Base-by-base conservation (phyloP, 2,113 vertebrate genomes). In the Gorsachius goisagi region DNA sequence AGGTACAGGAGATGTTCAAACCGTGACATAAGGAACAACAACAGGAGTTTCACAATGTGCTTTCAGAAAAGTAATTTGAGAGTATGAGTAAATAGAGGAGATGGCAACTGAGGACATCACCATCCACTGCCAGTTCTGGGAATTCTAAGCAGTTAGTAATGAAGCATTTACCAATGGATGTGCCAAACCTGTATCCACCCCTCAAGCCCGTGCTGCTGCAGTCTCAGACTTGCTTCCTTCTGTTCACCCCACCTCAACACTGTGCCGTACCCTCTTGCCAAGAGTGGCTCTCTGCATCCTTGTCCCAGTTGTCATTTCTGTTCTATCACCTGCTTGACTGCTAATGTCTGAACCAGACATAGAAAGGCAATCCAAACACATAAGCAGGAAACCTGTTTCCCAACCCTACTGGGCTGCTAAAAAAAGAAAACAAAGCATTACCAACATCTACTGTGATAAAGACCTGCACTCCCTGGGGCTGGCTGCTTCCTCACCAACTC, bases 261-360 rank as follows among this genome's bases (percentile, higher is more conserved):
- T 0, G 1, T 16, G 49, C 49, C 1, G 0, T 19, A 27, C 5
- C 23, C n/a, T 58, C 14, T 21, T 68, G 60, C 64, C 64, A 66
- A 50, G 41, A 62, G 30, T 1, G 22, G 28, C 55, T 55, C 64
- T 55, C 85, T 45, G 52, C 17, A 64, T 39, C 69, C 37, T 62
- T 78, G 73, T 28, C 32, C 45, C 35, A 2, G 24, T 11, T 49
- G 41, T 12, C 81, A 30, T 37, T 87, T 85, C 37, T 85, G 37
- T 75, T 89, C 52, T 59, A 9, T 74, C 85, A 33, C 64, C 69
- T 81, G 52, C 69, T 63, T 63, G 69, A 6, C 45, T 78, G n/a
- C 30, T 76, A 53, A 24, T 2, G 4, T 16, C 78, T 35, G 14
- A 50, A 19, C 47, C 74, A 79, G 20, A 11, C 62, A 24, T 11